phyloP scores from a whole-genome alignment of 2,888 invertebrate species.

The Odontocerum albicorne region DNA sequence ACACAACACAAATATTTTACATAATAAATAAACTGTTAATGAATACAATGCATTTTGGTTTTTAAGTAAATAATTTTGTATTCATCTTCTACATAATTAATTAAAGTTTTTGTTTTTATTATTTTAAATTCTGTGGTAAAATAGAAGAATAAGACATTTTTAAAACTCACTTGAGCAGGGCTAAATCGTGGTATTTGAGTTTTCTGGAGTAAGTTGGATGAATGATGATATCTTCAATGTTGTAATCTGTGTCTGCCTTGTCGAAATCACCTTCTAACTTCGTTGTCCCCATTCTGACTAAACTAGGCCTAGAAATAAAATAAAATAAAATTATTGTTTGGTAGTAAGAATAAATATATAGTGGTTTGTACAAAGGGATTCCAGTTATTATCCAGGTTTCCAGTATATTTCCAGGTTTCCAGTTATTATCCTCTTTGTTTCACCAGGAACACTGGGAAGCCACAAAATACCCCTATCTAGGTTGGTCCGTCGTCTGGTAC shows the following conservation, averaged over 20 bases:
- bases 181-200: constrained; percentile 51
- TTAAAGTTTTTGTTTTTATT: not conserved
- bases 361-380: too few relatives aligned
- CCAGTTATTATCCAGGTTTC: too few relatives aligned
- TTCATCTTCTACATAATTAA: not conserved
- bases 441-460: too few relatives aligned
- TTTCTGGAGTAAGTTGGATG: constrained; percentile 47
- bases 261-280: constrained; percentile 43
- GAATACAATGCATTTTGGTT: too few relatives aligned
- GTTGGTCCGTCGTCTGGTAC: too few relatives aligned
- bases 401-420: too few relatives aligned
- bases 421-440: too few relatives aligned
- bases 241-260: constrained; percentile 44
- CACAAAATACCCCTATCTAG: too few relatives aligned
- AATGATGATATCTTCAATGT: constrained; percentile 42
- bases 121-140: not conserved
- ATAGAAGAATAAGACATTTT: too few relatives aligned
- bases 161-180: constrained; percentile 46
- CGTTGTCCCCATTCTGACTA: constrained; percentile 48
- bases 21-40: too few relatives aligned
- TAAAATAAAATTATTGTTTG: not conserved
- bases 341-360: not conserved
- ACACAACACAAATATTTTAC: too few relatives aligned
- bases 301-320: constrained; percentile 45
- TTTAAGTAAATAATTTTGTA: too few relatives aligned